Base-by-base conservation (phyloP, 2,888 invertebrate species). In the Thelaira solivaga region DNA sequence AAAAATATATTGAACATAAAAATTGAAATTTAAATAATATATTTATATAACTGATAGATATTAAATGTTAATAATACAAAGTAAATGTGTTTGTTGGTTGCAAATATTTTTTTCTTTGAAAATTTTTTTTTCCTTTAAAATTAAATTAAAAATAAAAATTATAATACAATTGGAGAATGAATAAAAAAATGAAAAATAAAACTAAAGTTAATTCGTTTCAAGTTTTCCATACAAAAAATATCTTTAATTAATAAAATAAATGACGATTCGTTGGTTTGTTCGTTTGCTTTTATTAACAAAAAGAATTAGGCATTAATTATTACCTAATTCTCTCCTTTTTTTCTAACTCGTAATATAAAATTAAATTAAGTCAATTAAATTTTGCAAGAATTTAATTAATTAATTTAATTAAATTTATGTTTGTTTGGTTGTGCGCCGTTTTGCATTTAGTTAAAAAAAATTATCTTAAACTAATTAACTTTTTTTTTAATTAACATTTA, bases 211-310 rank as follows among this genome's bases (percentile, higher is more conserved):
- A 24, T 11, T 13, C 8, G 24, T 39, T n/a, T 36, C n/a, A 26
- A 67, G 26, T n/a, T n/a, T 2, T 45, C n/a, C 53, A 55, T 29
- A 61, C 45, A 16, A 20, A 3, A 26, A 62, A 20, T 49, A 18
- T 16, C 51, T 57, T 18, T 20, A 18, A 36, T 53, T 53, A 6
- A 1, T 34, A 49, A 61, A 53, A 36, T 8, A 62, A 43, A 61
- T 41, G 55, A 61, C 16, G 26, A 68, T 69, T 82, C 81, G 82
- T 81, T 82, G 82, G 81, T 82, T 81, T 82, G 81, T 80, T 81
- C 81, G 81, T 76, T 74, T 74, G 62, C 65, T 53, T 22, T 62
- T 43, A 47, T 39, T 45, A 41, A 26, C 22, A n/a, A n/a, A n/a
- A n/a, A n/a, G n/a, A n/a, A n/a, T n/a, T n/a, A n/a, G n/a, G n/a